Evolutionary conservation across 35 echinoderm and acorn worm genomes (phyloP), one percentile per base, ranked within the genome.

Genomic region (Diadema setosum): DNA sequence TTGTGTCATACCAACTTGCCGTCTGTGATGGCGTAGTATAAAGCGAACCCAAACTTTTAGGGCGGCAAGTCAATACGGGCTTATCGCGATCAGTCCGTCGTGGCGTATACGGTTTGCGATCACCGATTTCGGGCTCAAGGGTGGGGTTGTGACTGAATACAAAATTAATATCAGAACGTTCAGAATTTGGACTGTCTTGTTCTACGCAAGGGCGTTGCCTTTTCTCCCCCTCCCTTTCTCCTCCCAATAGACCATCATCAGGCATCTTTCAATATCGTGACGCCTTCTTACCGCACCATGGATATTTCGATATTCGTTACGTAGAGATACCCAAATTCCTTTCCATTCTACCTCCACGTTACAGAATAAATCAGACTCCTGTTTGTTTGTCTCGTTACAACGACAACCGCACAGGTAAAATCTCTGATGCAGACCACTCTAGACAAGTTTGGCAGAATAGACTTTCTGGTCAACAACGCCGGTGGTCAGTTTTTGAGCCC

Each of bases 401-500:
- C n/a, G n/a, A 52, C 9, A 52, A 52, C 70, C 20, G 6, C 82
- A 7, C 49, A 98, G 95, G 92, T 98, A 4, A 94, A 88, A 49
- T 80, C 89, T 15, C 60, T 98, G 16, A 92, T 98, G 92, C 52
- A 91, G 25, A 83, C 74, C 15, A 98, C 96, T 2, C 5, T 98
- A 44, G 85, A 80, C 16, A 45, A 85, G 40, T 94, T 80, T 59
- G 96, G 96, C n/a, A 88, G 69, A 52, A 98, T 98, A 56, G 96
- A 98, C 49, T 94, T 81, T 64, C 81, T 94, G 44, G 92, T 98
- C 37, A 98, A 98, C 43, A 98, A 98, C 40, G 96, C 92, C 33
- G 96, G 96, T 25, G 96, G 96, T 9, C 96, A 98, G 82, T 98
- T 98, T 67, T 58, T 78, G 27, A 83, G 83, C 60, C 86, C 67